Percentiles rank a stretch among this genome's conserved stretches.
These are phyloP conservation scores for Megaceryle alcyon DNA, from an alignment of 2,797 vertebrate genomes.

Conservation along the genomic window DNA sequence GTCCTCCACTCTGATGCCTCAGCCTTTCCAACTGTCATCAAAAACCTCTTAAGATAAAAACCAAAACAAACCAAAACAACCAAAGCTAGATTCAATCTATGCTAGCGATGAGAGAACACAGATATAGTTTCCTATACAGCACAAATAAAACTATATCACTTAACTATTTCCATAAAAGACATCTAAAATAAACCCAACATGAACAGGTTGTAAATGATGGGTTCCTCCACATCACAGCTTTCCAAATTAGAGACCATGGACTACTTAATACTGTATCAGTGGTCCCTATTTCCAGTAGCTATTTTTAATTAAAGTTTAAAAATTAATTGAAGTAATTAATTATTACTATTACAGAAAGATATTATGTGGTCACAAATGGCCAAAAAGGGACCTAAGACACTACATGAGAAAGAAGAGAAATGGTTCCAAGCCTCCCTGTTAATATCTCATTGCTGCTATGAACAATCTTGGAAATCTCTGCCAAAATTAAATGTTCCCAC, in stretches of 20 bases:
- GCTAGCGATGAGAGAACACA: not conserved
- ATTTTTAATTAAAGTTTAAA: constrained; percentile 30
- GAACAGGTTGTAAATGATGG: not conserved
- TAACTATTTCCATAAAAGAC: not conserved
- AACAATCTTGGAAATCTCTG: not conserved
- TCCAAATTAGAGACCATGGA: not conserved
- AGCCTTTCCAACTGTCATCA: not conserved
- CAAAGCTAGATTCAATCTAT: not conserved
- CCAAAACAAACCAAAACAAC: not conserved
- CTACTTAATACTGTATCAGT: not conserved
- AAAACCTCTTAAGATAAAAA: not conserved
- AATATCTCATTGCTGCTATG: not conserved
- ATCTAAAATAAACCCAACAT: not conserved
- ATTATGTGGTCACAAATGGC: not conserved
- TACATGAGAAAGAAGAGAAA: not conserved
- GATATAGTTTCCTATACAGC: not conserved
- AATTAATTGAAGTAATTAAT: constrained; percentile 29
- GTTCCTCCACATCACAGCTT: not conserved
- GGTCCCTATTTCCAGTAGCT: not conserved
- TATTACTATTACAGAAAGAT: constrained; percentile 21
- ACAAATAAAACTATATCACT: not conserved
- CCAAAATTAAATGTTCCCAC: not conserved
- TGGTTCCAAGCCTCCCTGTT: not conserved
- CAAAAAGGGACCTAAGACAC: not conserved
- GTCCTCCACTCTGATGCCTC: not conserved